These are phyloP conservation scores for Trochalopteron elliotii DNA, from an alignment of 2,113 vertebrate species.

Conservation along the genomic window DNA sequence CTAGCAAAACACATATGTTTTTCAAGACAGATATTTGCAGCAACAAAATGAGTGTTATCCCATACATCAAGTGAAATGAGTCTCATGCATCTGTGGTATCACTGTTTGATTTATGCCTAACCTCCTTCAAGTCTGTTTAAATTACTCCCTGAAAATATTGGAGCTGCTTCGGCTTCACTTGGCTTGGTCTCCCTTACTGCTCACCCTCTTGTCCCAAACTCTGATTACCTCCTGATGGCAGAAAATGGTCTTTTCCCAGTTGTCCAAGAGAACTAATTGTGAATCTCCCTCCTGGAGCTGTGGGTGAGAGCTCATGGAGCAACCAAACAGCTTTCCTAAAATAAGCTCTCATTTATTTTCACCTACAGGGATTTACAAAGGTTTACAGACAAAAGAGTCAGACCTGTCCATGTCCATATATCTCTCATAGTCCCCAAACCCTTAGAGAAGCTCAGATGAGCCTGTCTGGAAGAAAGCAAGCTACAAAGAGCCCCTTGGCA, in stretches of 20 bases:
- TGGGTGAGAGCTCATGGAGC: not conserved
- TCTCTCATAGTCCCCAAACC: not conserved
- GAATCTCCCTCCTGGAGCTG: not conserved
- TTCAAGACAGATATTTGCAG: not conserved
- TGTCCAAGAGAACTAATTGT: not conserved
- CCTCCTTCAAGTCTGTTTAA: not conserved
- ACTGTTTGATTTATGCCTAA: not conserved
- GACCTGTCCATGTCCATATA: accelerated
- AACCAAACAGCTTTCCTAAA: not conserved
- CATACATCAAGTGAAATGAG: not conserved
- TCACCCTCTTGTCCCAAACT: not conserved
- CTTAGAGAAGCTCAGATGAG: not conserved
- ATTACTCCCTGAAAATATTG: not conserved
- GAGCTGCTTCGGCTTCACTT: not conserved
- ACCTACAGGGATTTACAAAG: not conserved
- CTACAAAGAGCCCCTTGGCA: not conserved
- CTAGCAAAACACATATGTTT: not conserved
- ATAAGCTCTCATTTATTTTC: not conserved
- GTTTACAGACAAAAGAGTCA: not conserved
- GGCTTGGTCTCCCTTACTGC: not conserved
- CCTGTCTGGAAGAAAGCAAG: not conserved
- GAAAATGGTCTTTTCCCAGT: not conserved
- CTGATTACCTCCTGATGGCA: not conserved
- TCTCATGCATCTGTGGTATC: not conserved
- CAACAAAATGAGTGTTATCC: not conserved